Conservation (phyloP, 2,113 vertebrate genomes). For the Nothocercus nigrocapillus region DNA sequence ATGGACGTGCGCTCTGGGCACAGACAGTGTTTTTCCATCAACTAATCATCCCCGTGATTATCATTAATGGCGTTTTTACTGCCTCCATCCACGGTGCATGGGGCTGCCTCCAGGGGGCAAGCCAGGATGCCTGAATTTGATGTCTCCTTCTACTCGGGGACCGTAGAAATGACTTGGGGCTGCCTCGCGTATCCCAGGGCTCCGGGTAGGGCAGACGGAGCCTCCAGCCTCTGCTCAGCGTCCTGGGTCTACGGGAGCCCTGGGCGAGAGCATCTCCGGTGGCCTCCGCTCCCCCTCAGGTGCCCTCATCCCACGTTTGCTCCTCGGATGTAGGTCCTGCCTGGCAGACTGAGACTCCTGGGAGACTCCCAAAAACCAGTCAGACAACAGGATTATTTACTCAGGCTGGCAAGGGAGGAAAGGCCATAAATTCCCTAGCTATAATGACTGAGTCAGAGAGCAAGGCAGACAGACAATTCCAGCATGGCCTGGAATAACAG, state of each 20-base stretch:
- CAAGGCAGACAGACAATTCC: neutral
- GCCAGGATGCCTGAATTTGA: conserved; percentile 43
- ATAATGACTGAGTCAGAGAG: conserved; percentile 49
- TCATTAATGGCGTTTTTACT: rapidly evolving
- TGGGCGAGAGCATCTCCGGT: neutral
- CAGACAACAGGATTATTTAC: conserved; percentile 54
- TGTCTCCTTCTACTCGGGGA: neutral
- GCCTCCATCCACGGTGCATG: neutral
- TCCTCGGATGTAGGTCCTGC: neutral
- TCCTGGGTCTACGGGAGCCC: neutral
- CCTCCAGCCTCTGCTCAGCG: neutral
- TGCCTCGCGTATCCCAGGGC: no score
- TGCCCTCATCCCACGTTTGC: neutral
- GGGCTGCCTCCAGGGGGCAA: conserved; percentile 69
- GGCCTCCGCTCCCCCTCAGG: no score
- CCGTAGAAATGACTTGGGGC: neutral
- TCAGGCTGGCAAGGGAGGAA: conserved; percentile 65
- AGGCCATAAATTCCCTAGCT: conserved; percentile 67
- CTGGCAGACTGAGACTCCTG: neutral
- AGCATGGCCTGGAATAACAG: neutral
- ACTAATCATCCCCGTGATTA: neutral
- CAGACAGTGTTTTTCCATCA: neutral
- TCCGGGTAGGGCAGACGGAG: rapidly evolving
- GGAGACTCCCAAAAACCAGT: conserved; percentile 11
- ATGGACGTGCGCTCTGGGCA: no score